Evolutionary conservation across 2,888 invertebrate species (phyloP), one percentile per base, ranked within the genome.

Genomic region (Exocentrus adspersus): DNA sequence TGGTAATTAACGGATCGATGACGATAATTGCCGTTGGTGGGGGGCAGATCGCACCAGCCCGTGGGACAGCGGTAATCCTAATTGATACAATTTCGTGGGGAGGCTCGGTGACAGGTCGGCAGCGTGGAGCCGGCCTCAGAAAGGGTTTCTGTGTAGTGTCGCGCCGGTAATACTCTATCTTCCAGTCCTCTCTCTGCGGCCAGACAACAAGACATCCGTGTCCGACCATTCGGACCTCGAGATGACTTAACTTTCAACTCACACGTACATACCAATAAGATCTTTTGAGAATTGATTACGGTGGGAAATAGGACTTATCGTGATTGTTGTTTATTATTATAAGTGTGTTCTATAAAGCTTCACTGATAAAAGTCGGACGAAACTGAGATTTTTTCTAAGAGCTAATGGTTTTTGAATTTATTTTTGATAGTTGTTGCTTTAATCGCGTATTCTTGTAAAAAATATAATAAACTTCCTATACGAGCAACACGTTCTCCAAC

Each of bases 71-170:
- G 69, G 67, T 72, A 75, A 72, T 74, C 76, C 79, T 80, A 80
- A 80, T 80, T 80, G 79, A 79, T 79, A 79, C 79, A 80, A 78
- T 79, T 79, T 75, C 75, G 74, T 75, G 74, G 72, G 62, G 70
- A 69, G 62, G 53, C 51, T 69, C 69, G 70, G 67, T 75, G 76
- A 76, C 76, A 75, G 72, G 72, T 76, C 78, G 79, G 75, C 81
- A 75, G 77, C 72, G 75, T 77, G 82, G 81, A 80, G 82, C 82
- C 81, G 78, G 74, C 68, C 72, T 75, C 77, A 81, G 80, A 82
- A 82, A 82, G 82, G 82, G 82, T 82, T 82, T 82, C 82, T 79
- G 78, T 82, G 82, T 82, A 78, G 68, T 75, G 81, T 81, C 81
- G 78, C 79, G 80, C 72, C 79, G 74, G 72, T 65, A 73, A 70